These are phyloP conservation scores for Drosophila lacteicornis DNA, from an alignment of 1,140 invertebrate genomes.

Conservation along the genomic window DNA sequence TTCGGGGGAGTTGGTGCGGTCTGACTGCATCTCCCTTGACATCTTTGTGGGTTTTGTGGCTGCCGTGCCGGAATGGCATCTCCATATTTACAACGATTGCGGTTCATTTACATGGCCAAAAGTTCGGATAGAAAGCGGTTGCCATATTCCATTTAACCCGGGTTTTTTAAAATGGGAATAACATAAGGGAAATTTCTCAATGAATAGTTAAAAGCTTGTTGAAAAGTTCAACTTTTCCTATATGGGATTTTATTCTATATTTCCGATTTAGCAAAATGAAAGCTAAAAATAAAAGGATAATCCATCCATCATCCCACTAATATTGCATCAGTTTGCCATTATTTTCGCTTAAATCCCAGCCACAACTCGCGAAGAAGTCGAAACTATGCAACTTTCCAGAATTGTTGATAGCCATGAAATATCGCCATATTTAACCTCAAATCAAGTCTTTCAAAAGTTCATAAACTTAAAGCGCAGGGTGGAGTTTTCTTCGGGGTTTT, in stretches of 20 bases:
- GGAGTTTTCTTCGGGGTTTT: constrained; percentile 6
- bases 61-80: constrained; percentile 49
- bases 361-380: constrained; percentile 21
- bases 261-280: no score
- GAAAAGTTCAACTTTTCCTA: neutral
- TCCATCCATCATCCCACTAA: constrained; percentile 16
- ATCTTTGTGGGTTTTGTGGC: constrained; percentile 53
- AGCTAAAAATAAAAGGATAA: no score
- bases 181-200: neutral
- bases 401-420: constrained; percentile 51
- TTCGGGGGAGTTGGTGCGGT: constrained; percentile 13
- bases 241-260: no score
- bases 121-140: constrained; percentile 15
- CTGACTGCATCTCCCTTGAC: constrained; percentile 15
- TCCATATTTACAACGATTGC: constrained; percentile 62
- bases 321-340: constrained; percentile 1
- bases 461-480: constrained; percentile 67
- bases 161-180: neutral
- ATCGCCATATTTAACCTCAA: constrained; percentile 74
- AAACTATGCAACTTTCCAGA: constrained; percentile 38
- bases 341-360: constrained; percentile 5
- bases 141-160: neutral
- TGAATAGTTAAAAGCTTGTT: no score
- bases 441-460: constrained; percentile 76
- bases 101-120: constrained; percentile 44